Base-by-base conservation (phyloP, 2,797 vertebrate genomes). In the Peromyscus nudipes region DNA sequence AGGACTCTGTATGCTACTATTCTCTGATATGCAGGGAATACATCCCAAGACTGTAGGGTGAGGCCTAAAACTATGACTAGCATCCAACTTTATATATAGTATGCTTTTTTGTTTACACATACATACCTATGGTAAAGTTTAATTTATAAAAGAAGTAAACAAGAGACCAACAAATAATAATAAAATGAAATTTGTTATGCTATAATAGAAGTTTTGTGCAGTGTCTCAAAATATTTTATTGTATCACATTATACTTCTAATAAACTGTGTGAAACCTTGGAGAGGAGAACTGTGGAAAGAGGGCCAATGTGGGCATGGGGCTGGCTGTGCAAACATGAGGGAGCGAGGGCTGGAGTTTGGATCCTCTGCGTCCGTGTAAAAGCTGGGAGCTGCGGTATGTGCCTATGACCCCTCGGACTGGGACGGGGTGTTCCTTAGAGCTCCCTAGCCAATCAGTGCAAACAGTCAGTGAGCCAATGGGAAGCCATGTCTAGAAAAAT, bases 151-250 rank as follows among this genome's bases (percentile, higher is more conserved):
- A 46, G 57, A 83, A 43, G 4, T 71, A 64, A 37, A 46, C 60
- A 49, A 52, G 67, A 75, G 19, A 60, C 43, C n/a, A 82, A 91
- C 64, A 91, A 76, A 55, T 89, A 89, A 71, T 60, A 91, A 91
- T 43, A 40, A 69, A 57, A 57, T 75, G 40, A 7, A 83, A 83
- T 84, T 55, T n/a, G 19, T 71, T 69, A 75, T 64, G 37, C 64
- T 40, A 37, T 52, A 37, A 83, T 73, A 83, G 82, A 82, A 64
- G 10, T 84, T 64, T 37, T 37, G 9, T 76, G 43, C 31, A 25
- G 8, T 27, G 27, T 64, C 55, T 84, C 55, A 75, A 37, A 83
- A 84, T 37, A 75, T 8, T 17, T 83, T 62, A 62, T 55, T 91
- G 9, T 40, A 11, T 77, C 76, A 65, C n/a, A 65, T 49, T 52